These are phyloP conservation scores for Burhinus bistriatus DNA, from an alignment of 2,113 vertebrate genomes.

Conservation along the genomic window DNA sequence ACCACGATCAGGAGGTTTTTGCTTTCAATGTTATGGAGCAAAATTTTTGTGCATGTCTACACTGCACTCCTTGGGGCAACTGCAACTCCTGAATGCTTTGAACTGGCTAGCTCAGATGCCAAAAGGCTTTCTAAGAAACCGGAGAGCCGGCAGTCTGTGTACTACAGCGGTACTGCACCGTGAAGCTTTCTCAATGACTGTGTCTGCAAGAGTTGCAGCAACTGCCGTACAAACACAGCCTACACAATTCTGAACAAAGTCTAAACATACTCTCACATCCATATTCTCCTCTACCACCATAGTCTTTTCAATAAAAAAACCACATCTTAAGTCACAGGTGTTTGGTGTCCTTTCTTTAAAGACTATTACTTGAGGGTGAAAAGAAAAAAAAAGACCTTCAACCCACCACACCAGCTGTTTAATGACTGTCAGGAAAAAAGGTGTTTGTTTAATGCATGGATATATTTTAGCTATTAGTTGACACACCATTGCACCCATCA, in stretches of 20 bases:
- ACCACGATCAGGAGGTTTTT: not conserved
- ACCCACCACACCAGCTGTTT: not conserved
- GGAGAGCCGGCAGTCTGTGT: not conserved
- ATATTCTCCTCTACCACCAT: not conserved
- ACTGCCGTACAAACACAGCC: not conserved
- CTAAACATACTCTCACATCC: not conserved
- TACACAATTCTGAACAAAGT: not conserved
- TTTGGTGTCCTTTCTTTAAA: not conserved
- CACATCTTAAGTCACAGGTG: not conserved
- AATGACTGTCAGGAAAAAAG: not conserved
- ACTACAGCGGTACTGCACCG: not conserved
- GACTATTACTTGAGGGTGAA: not conserved
- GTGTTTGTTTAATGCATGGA: not conserved
- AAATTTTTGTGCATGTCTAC: not conserved
- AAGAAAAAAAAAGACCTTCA: not conserved
- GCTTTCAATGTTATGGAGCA: not conserved
- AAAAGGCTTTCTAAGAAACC: slow-evolving; percentile 17
- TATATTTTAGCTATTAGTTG: not conserved
- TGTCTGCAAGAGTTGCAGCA: not conserved
- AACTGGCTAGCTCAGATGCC: not conserved
- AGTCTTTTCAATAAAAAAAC: not conserved
- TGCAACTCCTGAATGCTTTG: not conserved
- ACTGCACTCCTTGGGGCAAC: not conserved
- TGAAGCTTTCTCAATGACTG: not conserved
- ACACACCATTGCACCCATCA: not conserved